phyloP scores from a whole-genome alignment of 2,113 vertebrate species.

The Hepsetus odoe region DNA sequence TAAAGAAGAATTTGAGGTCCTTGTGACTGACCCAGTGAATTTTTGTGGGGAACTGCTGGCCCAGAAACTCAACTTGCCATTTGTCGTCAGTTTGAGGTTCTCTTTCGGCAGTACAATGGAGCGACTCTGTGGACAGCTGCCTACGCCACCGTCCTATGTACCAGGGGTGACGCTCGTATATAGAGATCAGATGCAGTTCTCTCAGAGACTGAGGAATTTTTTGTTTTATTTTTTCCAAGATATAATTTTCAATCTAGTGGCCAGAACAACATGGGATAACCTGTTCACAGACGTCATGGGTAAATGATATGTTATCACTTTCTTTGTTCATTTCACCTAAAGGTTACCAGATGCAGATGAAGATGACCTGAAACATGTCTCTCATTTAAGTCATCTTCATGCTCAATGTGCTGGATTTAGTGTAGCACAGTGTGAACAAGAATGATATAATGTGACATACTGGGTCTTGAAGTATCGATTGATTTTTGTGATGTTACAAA shows the following conservation, averaged over 20 bases:
- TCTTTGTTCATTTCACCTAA: neutral
- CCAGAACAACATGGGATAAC: constrained; percentile 39
- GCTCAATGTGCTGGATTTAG: too few relatives aligned
- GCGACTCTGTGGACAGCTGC: constrained; percentile 63
- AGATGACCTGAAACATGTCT: too few relatives aligned
- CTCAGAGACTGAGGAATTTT: constrained; percentile 66
- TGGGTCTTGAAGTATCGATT: too few relatives aligned
- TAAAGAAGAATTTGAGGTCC: constrained; percentile 20
- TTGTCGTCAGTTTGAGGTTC: constrained; percentile 65
- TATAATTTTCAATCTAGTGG: constrained; percentile 30
- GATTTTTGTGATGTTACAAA: too few relatives aligned
- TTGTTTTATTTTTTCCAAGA: constrained; percentile 51
- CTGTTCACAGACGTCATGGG: constrained; percentile 60
- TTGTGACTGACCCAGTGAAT: constrained; percentile 66
- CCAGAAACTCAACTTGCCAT: constrained; percentile 66
- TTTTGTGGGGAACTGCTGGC: constrained; percentile 66
- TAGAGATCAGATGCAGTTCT: constrained; percentile 71
- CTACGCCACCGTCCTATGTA: constrained; percentile 70
- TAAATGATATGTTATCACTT: constrained; percentile 44
- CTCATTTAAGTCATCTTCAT: too few relatives aligned
- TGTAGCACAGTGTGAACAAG: too few relatives aligned
- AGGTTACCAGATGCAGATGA: too few relatives aligned
- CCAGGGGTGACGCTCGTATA: constrained; percentile 39
- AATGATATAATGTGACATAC: too few relatives aligned
- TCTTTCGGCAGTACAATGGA: constrained; percentile 59